Evolutionary conservation across 2,113 vertebrate species (phyloP), one percentile per base, ranked within the genome.

Genomic region (Rhinopomastus cyanomelas): DNA sequence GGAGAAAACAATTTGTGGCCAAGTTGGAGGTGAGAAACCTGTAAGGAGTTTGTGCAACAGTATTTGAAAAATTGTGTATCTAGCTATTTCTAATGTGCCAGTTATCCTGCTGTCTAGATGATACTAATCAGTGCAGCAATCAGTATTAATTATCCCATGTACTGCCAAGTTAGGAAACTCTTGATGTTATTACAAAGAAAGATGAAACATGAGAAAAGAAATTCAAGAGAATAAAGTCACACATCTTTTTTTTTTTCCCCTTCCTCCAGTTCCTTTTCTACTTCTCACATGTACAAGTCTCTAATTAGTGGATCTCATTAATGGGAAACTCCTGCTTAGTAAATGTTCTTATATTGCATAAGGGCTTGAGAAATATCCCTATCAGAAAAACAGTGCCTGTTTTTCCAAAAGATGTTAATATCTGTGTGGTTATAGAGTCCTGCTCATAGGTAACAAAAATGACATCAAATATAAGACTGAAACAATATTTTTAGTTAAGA

Each of bases 261-360:
- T n/a, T 82, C 61, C 27, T 89, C 44, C 46, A 51, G 9, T 62
- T 89, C n/a, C 12, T 86, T 84, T 89, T 90, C 64, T 75, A 17
- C 26, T 87, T 86, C 25, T 92, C 26, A 17, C 25, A 81, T 55
- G 17, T 78, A 42, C 14, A 66, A 89, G 69, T 52, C 73, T 61
- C 80, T 95, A 95, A 93, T 95, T 96, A 96, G 74, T 30, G 23
- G 46, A 78, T 68, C 85, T 93, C 82, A 86, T 92, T 95, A 96
- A 79, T 29, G 42, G 49, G 36, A 88, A 34, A 61, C 60, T 94
- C 1, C 1, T 92, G 56, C 36, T 88, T 29, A 74, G 48, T 73
- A 92, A 84, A 44, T 78, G 9, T 66, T 94, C 84, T 25, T 49
- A 3, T 37, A 21, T 64, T 85, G 26, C 3, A 4, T 4, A 81